phyloP scores from a whole-genome alignment of 2,797 vertebrate species.

The Aulostomus chinensis region DNA sequence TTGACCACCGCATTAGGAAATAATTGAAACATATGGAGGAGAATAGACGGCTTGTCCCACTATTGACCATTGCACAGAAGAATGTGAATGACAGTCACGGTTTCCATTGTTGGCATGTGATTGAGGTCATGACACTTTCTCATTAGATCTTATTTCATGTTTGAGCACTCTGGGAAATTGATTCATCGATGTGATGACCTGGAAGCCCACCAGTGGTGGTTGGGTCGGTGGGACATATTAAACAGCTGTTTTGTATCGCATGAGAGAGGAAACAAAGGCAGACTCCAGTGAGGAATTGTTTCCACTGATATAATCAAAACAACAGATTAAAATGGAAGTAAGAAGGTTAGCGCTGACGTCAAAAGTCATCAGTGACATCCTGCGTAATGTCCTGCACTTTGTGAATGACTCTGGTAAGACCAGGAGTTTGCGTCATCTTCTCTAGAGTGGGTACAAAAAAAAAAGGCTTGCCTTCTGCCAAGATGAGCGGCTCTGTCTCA shows the following conservation, averaged over 20 bases:
- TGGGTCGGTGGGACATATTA: slow-evolving; percentile 53
- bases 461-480: slow-evolving; percentile 45
- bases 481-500: slow-evolving; percentile 59
- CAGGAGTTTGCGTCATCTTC: slow-evolving; percentile 38
- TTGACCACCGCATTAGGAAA: slow-evolving; percentile 22
- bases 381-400: slow-evolving; percentile 28
- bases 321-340: not conserved
- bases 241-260: slow-evolving; percentile 37
- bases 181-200: slow-evolving; percentile 66
- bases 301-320: no score
- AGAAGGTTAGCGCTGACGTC: slow-evolving; percentile 17
- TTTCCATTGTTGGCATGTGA: not conserved
- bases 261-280: slow-evolving; percentile 22
- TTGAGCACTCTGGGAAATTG: slow-evolving; percentile 60
- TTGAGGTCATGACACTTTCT: not conserved
- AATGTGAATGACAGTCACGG: slow-evolving; percentile 32
- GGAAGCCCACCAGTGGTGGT: slow-evolving; percentile 47
- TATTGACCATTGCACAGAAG: slow-evolving; percentile 11
- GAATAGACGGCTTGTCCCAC: slow-evolving; percentile 1
- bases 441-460: slow-evolving; percentile 28
- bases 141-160: slow-evolving; percentile 49
- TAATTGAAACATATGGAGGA: no score
- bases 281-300: no score
- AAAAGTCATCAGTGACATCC: no score
- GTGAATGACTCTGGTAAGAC: slow-evolving; percentile 45